Evolutionary conservation across 2,113 vertebrate species (phyloP), one percentile per base, ranked within the genome.

Genomic region (Campylorhamphus procurvoides): DNA sequence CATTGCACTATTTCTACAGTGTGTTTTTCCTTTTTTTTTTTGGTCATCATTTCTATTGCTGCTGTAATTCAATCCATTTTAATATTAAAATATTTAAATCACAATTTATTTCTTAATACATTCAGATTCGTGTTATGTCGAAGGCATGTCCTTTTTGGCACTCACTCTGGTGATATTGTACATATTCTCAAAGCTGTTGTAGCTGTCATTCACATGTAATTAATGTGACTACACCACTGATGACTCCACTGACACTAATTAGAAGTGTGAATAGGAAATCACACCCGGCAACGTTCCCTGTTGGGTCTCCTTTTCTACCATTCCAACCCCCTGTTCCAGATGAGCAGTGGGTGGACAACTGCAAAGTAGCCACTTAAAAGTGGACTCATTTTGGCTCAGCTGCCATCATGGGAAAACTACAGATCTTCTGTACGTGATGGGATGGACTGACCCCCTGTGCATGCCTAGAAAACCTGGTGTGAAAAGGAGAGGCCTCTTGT

Each of bases 181-280:
- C 47, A 68, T 90, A 18, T 24, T 90, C 80, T 88, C 85, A 78
- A 89, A 87, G 76, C 77, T 87, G 62, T 47, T 74, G 68, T 77
- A 80, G 63, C 58, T 37, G 75, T 69, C 90, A 66, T 47, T 96
- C 82, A 62, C 3, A 2, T 77, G 78, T 63, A 77, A 89, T 87
- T 96, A 95, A 91, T 73, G 46, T 58, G 67, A 42, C 59, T 39
- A 18, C 55, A 47, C 8, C 40, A n/a, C 8, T 84, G 87, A 77
- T 7, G 44, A 56, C 40, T 84, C 68, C 0, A 3, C 71, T 92
- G 79, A 90, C 56, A 72, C 60, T 93, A 90, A 96, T 95, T 94
- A 93, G 83, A 92, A 64, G 64, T 93, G 90, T 56, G 92, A 95
- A 93, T 4, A 63, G 42, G 59, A 93, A 85, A 93, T 91, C 63